phyloP scores from a whole-genome alignment of 2,113 vertebrate species.

The Cygnus atratus region DNA sequence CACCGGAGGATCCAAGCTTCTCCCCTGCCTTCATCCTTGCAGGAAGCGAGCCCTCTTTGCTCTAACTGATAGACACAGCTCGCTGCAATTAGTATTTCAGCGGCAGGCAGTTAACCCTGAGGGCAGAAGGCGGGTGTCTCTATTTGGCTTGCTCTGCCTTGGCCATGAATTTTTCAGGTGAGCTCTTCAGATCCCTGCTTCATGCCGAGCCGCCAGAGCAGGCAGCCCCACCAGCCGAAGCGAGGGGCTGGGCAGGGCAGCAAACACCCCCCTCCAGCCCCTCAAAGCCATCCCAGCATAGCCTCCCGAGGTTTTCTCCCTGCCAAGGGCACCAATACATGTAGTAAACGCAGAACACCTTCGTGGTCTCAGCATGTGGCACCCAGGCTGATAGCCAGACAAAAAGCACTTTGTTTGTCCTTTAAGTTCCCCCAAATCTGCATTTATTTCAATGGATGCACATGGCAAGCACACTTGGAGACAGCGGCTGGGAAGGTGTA shows the following conservation, averaged over 20 bases:
- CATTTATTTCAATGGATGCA: conserved; percentile 39
- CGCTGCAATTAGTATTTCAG: conserved; percentile 56
- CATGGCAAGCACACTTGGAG: background rate
- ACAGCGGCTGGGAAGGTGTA: conserved; percentile 15
- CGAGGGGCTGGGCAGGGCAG: background rate
- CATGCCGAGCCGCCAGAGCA: background rate
- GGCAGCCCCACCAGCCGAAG: background rate
- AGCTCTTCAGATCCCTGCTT: background rate
- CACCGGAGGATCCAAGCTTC: background rate
- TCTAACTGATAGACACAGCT: conserved; percentile 43
- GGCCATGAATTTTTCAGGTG: conserved; percentile 1
- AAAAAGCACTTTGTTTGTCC: background rate
- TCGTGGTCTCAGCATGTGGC: background rate
- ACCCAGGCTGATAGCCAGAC: background rate
- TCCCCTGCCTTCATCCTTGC: background rate
- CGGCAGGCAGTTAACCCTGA: conserved; percentile 60
- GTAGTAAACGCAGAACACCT: background rate
- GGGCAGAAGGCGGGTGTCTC: conserved; percentile 14
- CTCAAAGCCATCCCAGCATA: background rate
- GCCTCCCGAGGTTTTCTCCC: background rate
- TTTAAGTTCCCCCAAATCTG: background rate
- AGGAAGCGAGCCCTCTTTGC: background rate
- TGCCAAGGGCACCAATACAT: background rate
- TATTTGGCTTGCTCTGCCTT: background rate
- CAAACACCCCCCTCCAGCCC: fast-evolving